phyloP scores from a whole-genome alignment of 2,888 invertebrate species.

The Candidula unifasciata region DNA sequence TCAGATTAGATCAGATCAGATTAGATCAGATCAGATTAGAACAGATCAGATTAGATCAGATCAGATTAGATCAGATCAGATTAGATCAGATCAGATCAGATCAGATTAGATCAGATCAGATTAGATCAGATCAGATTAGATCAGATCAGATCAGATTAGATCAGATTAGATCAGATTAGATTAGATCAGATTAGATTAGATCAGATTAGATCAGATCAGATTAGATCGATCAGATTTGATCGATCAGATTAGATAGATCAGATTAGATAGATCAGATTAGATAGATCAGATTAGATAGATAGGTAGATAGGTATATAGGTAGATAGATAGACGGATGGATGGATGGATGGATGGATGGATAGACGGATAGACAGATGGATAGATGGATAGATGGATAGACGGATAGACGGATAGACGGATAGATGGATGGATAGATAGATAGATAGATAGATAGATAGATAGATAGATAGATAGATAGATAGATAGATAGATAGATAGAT shows the following conservation, averaged over 20 bases:
- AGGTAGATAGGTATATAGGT: no score
- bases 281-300: neutral
- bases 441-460: neutral
- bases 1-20: slow-evolving; percentile 18
- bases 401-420: no score
- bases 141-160: slow-evolving; percentile 33
- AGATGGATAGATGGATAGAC: no score
- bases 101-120: slow-evolving; percentile 25
- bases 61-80: slow-evolving; percentile 17
- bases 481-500: slow-evolving; percentile 63
- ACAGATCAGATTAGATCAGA: neutral
- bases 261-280: neutral
- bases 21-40: slow-evolving; percentile 22
- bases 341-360: no score
- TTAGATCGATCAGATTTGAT: neutral
- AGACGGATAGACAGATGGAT: no score
- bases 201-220: slow-evolving; percentile 17
- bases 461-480: slow-evolving; percentile 3
- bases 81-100: slow-evolving; percentile 23
- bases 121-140: slow-evolving; percentile 13
- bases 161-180: slow-evolving; percentile 22
- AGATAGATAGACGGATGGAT: no score
- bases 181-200: slow-evolving; percentile 25
- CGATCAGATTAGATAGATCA: neutral
- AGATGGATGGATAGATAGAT: no score